Base-by-base conservation (phyloP, 2,888 invertebrate genomes). In the Orgyia antiqua region DNA sequence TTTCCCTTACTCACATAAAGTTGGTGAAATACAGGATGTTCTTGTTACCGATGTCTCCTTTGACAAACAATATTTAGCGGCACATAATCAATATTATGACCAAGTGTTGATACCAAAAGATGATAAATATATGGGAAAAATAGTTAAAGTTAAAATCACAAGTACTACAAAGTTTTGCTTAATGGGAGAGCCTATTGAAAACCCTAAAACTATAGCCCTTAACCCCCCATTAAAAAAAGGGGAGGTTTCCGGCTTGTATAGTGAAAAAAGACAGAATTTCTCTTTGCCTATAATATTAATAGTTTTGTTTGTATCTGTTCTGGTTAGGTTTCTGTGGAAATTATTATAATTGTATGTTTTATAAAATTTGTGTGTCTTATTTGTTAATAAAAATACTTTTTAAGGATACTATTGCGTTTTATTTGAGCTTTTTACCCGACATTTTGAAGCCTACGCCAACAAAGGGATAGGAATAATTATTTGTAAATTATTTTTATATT, bases 81-180 rank as follows among this genome's bases (percentile, higher is more conserved):
- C 93, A 0, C 99, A 99, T 78, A 99, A 98, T 75, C 94, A 97
- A 67, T 94, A 80, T 63, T 99, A 99, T 65, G 97, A 98, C 64
- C 99, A 84, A 48, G 92, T 97, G 0, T 69, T 98, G 33, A 88
- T 98, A 0, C 95, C 96, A 0, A 93, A 94, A 82, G 88, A 89
- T 4, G 87, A 92, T 0, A 89, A 90, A 49, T 90, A 92, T 25
- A 89, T 97, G 89, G 98, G 98, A 0, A 94, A 94, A 64, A 89
- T 93, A 70, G 84, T 98, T 0, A 90, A 89, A 1, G 97, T 98
- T 0, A 88, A 89, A 63, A 94, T 98, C 3, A 72, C 78, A 0
- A 82, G 88, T 8, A 88, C 91, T 0, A 88, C 88, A 0, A 95
- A 95, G 56, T 93, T 94, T 71, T 94, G 93, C 29, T 93, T 95